phyloP scores from a whole-genome alignment of 2,888 invertebrate species.

The Torymus tubicola region DNA sequence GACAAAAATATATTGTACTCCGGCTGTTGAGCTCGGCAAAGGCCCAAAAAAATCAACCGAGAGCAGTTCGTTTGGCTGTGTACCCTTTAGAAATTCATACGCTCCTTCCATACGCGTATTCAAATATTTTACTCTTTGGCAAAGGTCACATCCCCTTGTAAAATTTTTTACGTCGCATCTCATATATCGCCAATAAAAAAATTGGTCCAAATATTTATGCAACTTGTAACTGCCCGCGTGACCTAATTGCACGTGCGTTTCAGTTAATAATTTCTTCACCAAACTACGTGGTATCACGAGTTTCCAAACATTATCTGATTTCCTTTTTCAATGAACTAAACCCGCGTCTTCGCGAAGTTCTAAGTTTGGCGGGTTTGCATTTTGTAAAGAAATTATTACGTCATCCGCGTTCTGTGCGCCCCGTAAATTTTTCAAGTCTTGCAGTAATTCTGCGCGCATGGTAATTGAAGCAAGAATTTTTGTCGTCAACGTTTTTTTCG shows the following conservation, averaged over 20 bases:
- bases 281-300: too few species aligned
- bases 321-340: too few species aligned
- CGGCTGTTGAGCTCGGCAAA: neutral
- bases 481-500: too few species aligned
- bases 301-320: too few species aligned
- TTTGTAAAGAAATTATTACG: too few species aligned
- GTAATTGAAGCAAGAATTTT: too few species aligned
- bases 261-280: too few species aligned
- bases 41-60: slow-evolving; percentile 45
- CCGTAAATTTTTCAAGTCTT: too few species aligned
- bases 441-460: too few species aligned
- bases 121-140: slow-evolving; percentile 34
- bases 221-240: slow-evolving; percentile 31
- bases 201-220: neutral
- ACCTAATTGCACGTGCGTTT: slow-evolving; percentile 23
- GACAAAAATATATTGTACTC: slow-evolving; percentile 42
- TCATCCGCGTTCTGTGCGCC: too few species aligned
- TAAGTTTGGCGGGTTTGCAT: too few species aligned
- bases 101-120: slow-evolving; percentile 26
- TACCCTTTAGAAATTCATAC: neutral
- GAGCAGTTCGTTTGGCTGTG: neutral
- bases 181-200: slow-evolving; percentile 30
- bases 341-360: too few species aligned
- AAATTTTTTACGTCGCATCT: slow-evolving; percentile 2
- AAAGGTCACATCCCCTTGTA: slow-evolving; percentile 25